Conservation (phyloP, 2,113 vertebrate genomes). For the Phodopus roborovskii region DNA sequence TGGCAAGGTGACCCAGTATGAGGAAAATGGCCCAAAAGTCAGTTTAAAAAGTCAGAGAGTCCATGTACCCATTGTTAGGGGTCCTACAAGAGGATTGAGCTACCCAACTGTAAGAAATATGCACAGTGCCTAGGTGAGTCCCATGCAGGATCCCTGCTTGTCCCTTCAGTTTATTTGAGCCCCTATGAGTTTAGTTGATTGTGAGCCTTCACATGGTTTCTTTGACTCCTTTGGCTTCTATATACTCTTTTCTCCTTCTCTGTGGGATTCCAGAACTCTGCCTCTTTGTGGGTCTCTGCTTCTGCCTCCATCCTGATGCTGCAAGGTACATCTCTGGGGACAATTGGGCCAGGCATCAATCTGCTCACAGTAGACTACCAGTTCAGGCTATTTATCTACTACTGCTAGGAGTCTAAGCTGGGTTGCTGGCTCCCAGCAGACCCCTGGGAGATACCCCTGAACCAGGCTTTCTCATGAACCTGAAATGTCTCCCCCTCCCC, state of each 20-base stretch:
- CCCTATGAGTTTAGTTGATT: neutral
- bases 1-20: neutral
- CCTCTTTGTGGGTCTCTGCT: neutral
- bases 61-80: neutral
- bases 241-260: neutral
- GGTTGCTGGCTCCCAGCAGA: neutral
- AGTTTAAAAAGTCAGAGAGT: neutral
- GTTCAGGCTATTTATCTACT: neutral
- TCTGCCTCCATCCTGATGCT: neutral
- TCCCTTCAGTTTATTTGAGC: neutral
- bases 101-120: neutral
- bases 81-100: neutral
- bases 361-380: neutral
- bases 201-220: neutral
- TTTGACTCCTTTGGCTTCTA: neutral
- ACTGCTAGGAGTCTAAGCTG: neutral
- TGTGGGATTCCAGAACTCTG: neutral
- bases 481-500: neutral
- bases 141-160: neutral
- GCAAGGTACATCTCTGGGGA: neutral
- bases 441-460: neutral
- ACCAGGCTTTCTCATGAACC: neutral
- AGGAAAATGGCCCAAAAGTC: neutral
- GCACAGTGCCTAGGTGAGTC: neutral
- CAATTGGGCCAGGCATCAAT: neutral